These are phyloP conservation scores for Cervus canadensis DNA, from an alignment of 2,113 vertebrate species.

Conservation along the genomic window DNA sequence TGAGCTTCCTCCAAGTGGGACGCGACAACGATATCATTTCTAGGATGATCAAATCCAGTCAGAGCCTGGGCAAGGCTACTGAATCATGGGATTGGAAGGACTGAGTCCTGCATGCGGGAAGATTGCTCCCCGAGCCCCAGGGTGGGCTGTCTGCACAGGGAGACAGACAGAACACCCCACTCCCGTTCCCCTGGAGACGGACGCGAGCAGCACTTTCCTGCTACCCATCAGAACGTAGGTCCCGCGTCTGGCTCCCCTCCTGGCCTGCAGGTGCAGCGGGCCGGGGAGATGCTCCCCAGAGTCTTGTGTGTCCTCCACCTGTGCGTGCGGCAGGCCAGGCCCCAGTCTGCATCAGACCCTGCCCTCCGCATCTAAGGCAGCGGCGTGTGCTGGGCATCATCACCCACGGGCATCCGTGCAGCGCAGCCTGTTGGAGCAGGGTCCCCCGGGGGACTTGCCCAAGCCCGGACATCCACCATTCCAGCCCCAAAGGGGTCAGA, in stretches of 20 bases:
- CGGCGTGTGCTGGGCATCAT: fast-evolving
- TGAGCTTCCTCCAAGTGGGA: not conserved
- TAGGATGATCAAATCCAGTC: not conserved
- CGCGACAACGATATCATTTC: fast-evolving
- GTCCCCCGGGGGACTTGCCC: fast-evolving
- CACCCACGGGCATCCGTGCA: not conserved
- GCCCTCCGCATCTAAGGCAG: not conserved
- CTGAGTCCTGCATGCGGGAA: fast-evolving
- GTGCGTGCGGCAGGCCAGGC: fast-evolving
- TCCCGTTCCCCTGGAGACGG: not conserved
- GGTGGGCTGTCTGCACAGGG: fast-evolving
- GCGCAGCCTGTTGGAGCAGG: not conserved
- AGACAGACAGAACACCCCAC: too few relatives aligned
- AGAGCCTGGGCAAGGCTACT: not conserved
- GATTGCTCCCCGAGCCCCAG: fast-evolving
- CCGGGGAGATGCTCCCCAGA: fast-evolving
- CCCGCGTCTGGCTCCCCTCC: fast-evolving
- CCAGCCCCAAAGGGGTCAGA: not conserved
- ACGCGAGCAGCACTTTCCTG: fast-evolving
- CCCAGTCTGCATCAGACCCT: not conserved
- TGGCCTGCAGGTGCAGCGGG: fast-evolving
- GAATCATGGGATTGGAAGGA: not conserved
- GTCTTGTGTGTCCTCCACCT: not conserved
- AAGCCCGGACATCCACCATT: not conserved
- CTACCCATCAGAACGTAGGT: fast-evolving